Base-by-base conservation (phyloP, 1,140 invertebrate species). In the Gerris buenoi region DNA sequence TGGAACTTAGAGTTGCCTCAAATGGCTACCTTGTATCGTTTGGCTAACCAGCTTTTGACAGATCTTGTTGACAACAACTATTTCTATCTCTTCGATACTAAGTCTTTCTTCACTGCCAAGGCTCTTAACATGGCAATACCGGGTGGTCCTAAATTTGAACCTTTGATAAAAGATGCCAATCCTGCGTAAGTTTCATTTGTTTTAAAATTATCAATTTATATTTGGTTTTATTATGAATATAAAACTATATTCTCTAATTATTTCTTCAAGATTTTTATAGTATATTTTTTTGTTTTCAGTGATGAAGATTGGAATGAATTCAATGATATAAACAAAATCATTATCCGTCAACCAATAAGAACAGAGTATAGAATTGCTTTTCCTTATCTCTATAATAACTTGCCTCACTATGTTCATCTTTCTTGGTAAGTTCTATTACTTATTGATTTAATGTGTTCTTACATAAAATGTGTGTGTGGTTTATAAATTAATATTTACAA, bases 301-400 rank as follows among this genome's bases (percentile, higher is more conserved):
- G 97, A 99, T 82, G 97, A 99, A 83, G 97, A 99, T 79, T 99
- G 97, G 97, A 99, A 99, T 81, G 97, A 99, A 79, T 99, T 99
- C 74, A 99, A 99, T 81, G 97, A 99, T 76, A 99, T 99, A 65
- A 99, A 99, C 75, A 99, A 99, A 78, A 98, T 99, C 71, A 99
- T 99, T 67, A 99, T 99, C 73, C 81, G 97, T 27, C 96, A 99
- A 75, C 96, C 96, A 27, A 93, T 99, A 70, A 84, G 97, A 68
- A 99, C 97, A 3, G 97, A 99, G 80, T 99, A 99, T 77, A 85
- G 97, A 68, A 99, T 99, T 76, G 97, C 97, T 2, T 99, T 99
- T 80, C 97, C 97, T 1, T 99, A 98, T 78, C 81, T 99, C 64
- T 99, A 98, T 78, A 99, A 99, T 77, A 99, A 98, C 75, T 86